These are phyloP conservation scores for Hylia prasina DNA, from an alignment of 2,113 vertebrate genomes.

Conservation along the genomic window DNA sequence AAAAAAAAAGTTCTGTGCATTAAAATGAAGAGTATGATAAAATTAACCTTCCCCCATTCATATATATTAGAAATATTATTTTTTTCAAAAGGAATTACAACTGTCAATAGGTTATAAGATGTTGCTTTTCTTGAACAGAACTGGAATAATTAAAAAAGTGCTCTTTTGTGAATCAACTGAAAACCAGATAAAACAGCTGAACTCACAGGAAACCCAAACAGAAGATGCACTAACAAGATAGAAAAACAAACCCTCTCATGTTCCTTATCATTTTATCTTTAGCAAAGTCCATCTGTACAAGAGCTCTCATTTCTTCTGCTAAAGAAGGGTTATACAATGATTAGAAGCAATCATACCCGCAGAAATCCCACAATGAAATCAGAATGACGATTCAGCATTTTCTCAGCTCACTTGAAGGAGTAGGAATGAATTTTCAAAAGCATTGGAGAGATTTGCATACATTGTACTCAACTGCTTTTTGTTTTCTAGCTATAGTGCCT, in stretches of 20 bases:
- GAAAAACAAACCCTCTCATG: not conserved
- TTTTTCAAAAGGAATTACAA: not conserved
- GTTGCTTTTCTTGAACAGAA: not conserved
- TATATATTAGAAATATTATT: not conserved
- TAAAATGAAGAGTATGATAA: not conserved
- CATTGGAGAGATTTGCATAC: not conserved
- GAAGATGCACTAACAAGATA: not conserved
- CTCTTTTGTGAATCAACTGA: not conserved
- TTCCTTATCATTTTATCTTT: conserved; percentile 27
- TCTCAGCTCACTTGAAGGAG: not conserved
- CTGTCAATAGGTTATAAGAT: not conserved
- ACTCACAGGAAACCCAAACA: not conserved
- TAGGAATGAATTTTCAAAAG: not conserved
- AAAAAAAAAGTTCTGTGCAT: not conserved
- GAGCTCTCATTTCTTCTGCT: not conserved
- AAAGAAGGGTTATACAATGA: not conserved
- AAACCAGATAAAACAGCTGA: conserved; percentile 8
- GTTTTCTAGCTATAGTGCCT: not conserved
- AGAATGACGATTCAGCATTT: not conserved
- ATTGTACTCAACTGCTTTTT: not conserved
- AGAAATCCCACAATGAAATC: conserved; percentile 6
- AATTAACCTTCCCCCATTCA: not conserved
- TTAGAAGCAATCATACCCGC: not conserved
- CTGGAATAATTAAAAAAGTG: not conserved
- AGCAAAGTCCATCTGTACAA: conserved; percentile 7